These are phyloP conservation scores for Stigmatopora nigra DNA, from an alignment of 2,113 vertebrate species.

Conservation along the genomic window DNA sequence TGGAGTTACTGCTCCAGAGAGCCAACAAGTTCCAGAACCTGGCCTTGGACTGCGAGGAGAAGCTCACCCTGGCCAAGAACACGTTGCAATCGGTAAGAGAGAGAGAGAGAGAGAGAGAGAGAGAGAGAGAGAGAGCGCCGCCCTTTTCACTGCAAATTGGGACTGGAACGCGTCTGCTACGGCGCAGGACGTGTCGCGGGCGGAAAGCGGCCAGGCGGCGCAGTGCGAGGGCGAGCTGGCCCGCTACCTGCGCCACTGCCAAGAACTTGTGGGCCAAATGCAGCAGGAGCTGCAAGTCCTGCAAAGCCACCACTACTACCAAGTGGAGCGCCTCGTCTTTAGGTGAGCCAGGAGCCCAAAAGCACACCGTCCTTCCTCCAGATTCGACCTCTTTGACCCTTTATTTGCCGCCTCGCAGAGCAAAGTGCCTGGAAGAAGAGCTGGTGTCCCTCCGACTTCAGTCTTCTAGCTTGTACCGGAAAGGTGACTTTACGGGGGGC, in stretches of 20 bases:
- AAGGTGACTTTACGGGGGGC: slow-evolving; percentile 78
- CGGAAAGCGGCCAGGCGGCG: slow-evolving; percentile 81
- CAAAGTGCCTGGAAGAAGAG: slow-evolving; percentile 87
- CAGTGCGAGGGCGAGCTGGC: slow-evolving; percentile 84
- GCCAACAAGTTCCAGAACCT: slow-evolving; percentile 97
- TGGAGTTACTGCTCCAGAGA: slow-evolving; percentile 89
- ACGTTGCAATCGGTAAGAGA: slow-evolving; percentile 89
- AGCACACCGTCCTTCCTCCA: neutral
- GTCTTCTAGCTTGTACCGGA: slow-evolving; percentile 90
- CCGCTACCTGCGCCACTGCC: slow-evolving; percentile 87
- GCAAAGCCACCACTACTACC: slow-evolving; percentile 87
- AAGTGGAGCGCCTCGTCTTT: slow-evolving; percentile 92
- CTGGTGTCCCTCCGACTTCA: slow-evolving; percentile 87
- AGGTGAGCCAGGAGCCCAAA: slow-evolving; percentile 65
- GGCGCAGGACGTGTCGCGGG: slow-evolving; percentile 81
- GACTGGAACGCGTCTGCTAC: neutral
- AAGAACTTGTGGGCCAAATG: slow-evolving; percentile 80
- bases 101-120: too few relatives aligned
- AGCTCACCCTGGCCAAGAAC: slow-evolving; percentile 92
- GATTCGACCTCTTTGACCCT: too few relatives aligned
- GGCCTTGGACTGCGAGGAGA: slow-evolving; percentile 93
- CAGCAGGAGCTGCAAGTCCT: slow-evolving; percentile 88
- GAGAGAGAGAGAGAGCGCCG: slow-evolving; percentile 57
- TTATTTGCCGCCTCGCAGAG: slow-evolving; percentile 59
- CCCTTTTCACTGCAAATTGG: neutral